Base-by-base conservation (phyloP, 2,113 vertebrate genomes). In the Axis porcinus region DNA sequence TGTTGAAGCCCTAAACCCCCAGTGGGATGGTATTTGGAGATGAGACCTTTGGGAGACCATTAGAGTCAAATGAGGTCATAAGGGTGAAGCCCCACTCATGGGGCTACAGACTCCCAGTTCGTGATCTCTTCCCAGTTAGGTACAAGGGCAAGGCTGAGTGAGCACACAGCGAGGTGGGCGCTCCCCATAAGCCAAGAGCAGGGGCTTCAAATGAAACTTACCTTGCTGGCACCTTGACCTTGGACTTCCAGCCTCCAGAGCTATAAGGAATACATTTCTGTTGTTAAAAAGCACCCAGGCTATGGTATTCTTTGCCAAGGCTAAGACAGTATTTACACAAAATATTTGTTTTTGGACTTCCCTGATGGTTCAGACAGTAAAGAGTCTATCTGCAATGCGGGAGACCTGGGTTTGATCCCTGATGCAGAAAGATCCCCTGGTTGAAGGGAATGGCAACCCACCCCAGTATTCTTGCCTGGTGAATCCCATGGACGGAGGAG, bases 331-430 rank as follows among this genome's bases (percentile, higher is more conserved):
- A 25, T 6, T 40, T n/a, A 89, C 17, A 40, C 25, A 12, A 7
- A 13, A 25, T 23, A 3, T 57, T 43, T 47, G 40, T 45, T 47
- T 19, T 0, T 1, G 5, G 23, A 43, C 21, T 76, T 76, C 40
- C 23, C 23, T 76, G 70, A 6, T 43, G 70, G 11, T 25, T 76
- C 40, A 3, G 2, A 27, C 5, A 27, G 36, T 76, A 7, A 27
- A 25, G 70, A 43, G 5, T 76, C 23, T 43, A 0, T 2, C 23
- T 27, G 6, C 23, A 27, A 27, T 27, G 70, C 0, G 0, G 12
- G 40, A 43, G 23, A 40, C 23, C 23, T 7, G 23, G 23, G 40
- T 76, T 76, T 43, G 40, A 43, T 27, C 36, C 40, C 40, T 43
- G 3, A 25, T 27, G 14, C 11, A 76, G 23, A 13, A 76, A 43